Evolutionary conservation across 1,140 invertebrate genomes (phyloP).

Genomic region (Drosophila tsacasi): DNA sequence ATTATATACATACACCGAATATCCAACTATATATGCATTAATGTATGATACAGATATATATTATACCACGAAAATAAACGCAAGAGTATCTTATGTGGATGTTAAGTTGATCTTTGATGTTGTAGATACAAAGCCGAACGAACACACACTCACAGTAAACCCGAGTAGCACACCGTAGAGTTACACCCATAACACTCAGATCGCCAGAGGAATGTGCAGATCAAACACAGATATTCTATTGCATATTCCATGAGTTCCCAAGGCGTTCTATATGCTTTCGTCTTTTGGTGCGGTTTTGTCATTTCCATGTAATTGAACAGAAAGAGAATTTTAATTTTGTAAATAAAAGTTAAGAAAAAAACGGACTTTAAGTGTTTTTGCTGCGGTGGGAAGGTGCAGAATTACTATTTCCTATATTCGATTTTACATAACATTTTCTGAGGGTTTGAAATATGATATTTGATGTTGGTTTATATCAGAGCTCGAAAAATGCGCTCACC

Average conservation of each 20-base stretch:
- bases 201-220: constrained; percentile 3
- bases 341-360: constrained; percentile 80
- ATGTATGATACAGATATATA: constrained; percentile 52
- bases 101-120: constrained; percentile 78
- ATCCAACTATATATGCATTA: constrained; percentile 65
- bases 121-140: constrained; percentile 61
- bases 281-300: constrained; percentile 55
- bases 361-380: constrained; percentile 29
- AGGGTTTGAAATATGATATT: no score
- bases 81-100: constrained; percentile 64
- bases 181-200: constrained; percentile 3
- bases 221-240: constrained; percentile 21
- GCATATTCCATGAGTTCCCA: constrained; percentile 43
- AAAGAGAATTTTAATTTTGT: constrained; percentile 75
- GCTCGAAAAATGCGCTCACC: no score
- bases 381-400: background rate
- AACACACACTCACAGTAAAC: constrained; percentile 4
- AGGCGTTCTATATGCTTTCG: constrained; percentile 35
- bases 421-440: background rate
- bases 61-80: constrained; percentile 56
- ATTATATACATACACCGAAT: constrained; percentile 63
- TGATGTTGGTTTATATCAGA: no score
- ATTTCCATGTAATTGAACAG: constrained; percentile 60
- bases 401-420: no score
- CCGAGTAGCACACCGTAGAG: constrained; percentile 21